Conservation (phyloP, 2,888 invertebrate species). For the Machimus atricapillus region DNA sequence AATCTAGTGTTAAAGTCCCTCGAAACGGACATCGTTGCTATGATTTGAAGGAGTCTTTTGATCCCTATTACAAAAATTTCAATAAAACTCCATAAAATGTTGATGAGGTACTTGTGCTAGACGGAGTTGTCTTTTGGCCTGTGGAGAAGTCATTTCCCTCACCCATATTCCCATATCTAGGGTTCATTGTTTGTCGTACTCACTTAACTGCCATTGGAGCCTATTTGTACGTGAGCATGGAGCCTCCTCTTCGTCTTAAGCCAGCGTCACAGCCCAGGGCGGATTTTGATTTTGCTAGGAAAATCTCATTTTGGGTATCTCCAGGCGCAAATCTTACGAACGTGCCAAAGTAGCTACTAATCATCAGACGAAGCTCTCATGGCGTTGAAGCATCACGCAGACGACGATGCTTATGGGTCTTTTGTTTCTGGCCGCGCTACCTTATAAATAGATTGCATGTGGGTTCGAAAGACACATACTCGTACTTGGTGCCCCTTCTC, state of each 20-base stretch:
- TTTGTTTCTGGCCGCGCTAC: conserved; percentile 19
- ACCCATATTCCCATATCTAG: neutral
- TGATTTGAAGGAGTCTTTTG: conserved; percentile 16
- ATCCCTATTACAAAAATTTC: neutral
- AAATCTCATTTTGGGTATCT: conserved; percentile 30
- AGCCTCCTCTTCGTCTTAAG: neutral
- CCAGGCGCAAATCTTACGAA: conserved; percentile 6
- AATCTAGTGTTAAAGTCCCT: too few relatives aligned
- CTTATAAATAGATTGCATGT: neutral
- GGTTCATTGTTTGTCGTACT: neutral
- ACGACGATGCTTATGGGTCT: neutral
- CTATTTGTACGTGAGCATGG: neutral
- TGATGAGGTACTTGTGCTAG: conserved; percentile 7
- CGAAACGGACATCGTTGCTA: conserved; percentile 10
- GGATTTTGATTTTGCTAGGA: conserved; percentile 17
- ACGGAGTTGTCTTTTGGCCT: neutral
- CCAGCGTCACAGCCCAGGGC: neutral
- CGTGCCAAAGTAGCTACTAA: conserved; percentile 38
- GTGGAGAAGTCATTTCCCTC: neutral
- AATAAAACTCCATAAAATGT: conserved; percentile 14
- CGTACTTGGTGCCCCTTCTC: neutral
- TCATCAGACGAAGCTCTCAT: conserved; percentile 1
- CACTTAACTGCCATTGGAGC: neutral
- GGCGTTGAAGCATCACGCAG: neutral
- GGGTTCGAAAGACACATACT: neutral